Evolutionary conservation across 53 echinoderm and acorn worm species (phyloP).

Genomic region (Holothuria leucospilota): DNA sequence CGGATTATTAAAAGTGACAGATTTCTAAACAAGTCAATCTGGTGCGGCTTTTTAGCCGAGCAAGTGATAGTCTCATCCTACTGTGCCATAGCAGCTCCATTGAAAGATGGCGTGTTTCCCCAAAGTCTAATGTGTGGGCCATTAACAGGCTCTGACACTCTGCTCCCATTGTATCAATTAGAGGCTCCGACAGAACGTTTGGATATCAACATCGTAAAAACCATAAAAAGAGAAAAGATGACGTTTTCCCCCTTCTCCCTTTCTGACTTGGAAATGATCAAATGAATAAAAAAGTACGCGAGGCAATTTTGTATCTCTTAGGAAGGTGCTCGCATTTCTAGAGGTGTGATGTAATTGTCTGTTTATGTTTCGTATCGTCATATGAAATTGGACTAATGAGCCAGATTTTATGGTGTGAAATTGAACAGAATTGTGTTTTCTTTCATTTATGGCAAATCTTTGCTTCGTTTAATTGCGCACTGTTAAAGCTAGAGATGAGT

Average conservation of each 20-base stretch:
- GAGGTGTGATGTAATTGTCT: constrained; percentile 29
- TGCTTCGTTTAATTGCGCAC: too few relatives aligned
- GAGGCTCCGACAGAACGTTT: constrained; percentile 2
- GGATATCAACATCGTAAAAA: constrained; percentile 47
- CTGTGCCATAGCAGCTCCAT: neutral
- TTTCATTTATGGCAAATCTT: too few relatives aligned
- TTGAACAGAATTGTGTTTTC: too few relatives aligned
- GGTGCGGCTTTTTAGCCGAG: constrained; percentile 28
- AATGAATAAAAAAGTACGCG: too few relatives aligned
- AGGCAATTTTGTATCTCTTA: too few relatives aligned
- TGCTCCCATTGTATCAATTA: constrained; percentile 23
- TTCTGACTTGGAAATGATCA: too few relatives aligned
- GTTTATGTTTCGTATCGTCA: constrained; percentile 9
- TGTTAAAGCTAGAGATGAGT: too few relatives aligned
- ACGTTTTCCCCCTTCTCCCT: too few relatives aligned
- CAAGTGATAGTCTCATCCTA: constrained; percentile 5
- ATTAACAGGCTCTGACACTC: constrained; percentile 20
- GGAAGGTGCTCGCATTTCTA: constrained; percentile 13
- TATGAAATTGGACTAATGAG: too few relatives aligned
- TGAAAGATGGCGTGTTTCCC: constrained; percentile 6
- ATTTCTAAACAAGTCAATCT: constrained; percentile 44
- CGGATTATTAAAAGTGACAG: constrained; percentile 37
- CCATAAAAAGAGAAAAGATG: neutral
- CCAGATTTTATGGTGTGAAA: too few relatives aligned
- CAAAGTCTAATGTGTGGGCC: constrained; percentile 37